Evolutionary conservation across 1,140 invertebrate species (phyloP).

Genomic region (Palaemon carinicauda): DNA sequence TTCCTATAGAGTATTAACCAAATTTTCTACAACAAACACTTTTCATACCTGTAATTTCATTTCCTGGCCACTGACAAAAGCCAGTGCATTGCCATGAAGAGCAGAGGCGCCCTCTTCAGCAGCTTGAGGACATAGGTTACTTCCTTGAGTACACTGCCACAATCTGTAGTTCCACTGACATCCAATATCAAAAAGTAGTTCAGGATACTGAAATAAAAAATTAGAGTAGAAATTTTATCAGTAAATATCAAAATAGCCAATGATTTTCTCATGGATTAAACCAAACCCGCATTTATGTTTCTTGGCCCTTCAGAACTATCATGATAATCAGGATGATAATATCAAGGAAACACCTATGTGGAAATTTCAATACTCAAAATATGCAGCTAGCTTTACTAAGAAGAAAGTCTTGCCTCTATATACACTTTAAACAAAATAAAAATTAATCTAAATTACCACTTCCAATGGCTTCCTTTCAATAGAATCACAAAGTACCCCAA

Average conservation of each 20-base stretch:
- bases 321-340: background rate
- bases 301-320: no score
- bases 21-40: no score
- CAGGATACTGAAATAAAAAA: slow-evolving; percentile 33
- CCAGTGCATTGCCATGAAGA: slow-evolving; percentile 56
- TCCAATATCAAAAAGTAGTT: slow-evolving; percentile 38
- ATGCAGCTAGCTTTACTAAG: no score
- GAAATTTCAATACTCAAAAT: no score
- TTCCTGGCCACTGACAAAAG: slow-evolving; percentile 38
- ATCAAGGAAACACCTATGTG: no score
- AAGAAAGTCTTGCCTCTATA: background rate
- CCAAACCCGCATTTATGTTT: background rate
- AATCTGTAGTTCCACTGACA: slow-evolving; percentile 56
- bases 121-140: slow-evolving; percentile 41
- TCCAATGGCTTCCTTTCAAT: no score
- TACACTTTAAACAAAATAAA: no score
- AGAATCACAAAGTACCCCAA: no score
- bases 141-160: slow-evolving; percentile 39
- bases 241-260: background rate
- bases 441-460: no score
- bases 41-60: slow-evolving; percentile 48
- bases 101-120: slow-evolving; percentile 8
- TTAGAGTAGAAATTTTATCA: background rate
- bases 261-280: background rate
- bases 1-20: no score